Base-by-base conservation (phyloP, 2,113 vertebrate genomes). In the Origma solitaria region DNA sequence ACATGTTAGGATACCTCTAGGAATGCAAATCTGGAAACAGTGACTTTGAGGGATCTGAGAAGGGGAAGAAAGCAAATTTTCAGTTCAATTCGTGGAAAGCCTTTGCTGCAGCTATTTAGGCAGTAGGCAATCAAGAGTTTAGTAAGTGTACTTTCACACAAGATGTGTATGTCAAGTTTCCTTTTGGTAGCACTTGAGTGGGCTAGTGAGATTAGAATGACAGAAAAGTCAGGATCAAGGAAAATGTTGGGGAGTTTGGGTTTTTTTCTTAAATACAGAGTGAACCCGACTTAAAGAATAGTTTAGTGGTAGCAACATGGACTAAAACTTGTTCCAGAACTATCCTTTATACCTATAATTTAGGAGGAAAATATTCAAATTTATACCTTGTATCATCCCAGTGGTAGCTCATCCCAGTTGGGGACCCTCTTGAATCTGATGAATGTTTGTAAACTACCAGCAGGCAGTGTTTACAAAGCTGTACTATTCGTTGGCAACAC, bases 381-480 rank as follows among this genome's bases (percentile, higher is more conserved):
- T 30, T 70, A 92, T 98, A 99, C 99, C 99, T 99, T 95, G 98
- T 98, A 95, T 99, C 98, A 66, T 99, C 98, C 99, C 99, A 99
- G 82, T 99, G 98, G 5, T 98, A 97, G 92, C 97, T 98, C 86
- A 98, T 95, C 80, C 98, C 98, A 17, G 98, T 98, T 88, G 99
- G 88, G 18, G 99, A 98, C 86, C 98, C 98, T 51, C 98, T 98
- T 49, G 99, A 98, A 86, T 99, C 99, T 2, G 97, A 97, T 37
- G 99, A 98, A 45, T 99, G 99, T 98, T 99, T 99, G 98, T 99
- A 99, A 95, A 99, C 99, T 80, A 99, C 98, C 72, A 99, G 97
- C 95, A 99, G 98, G 96, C 99, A 99, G 97, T 99, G 98, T 89
- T 99, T 98, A 92, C 99, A 99, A 89, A 99, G 99, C 97, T 99